Percentiles rank a stretch among this genome's conserved stretches.
Conservation (phyloP, 2,113 vertebrate genomes). For the Balaeniceps rex region DNA sequence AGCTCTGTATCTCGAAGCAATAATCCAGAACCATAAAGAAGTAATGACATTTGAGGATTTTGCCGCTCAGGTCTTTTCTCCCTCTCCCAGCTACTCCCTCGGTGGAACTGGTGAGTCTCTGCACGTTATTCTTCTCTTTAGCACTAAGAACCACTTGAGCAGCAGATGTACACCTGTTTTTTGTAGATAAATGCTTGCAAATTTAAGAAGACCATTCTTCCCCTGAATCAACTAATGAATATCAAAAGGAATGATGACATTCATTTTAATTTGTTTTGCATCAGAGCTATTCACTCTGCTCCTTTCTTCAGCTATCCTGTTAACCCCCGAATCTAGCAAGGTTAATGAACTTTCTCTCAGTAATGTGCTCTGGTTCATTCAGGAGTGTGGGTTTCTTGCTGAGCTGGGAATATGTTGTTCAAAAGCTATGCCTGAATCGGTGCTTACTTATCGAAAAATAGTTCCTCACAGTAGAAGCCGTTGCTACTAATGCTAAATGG, state of each 20-base stretch:
- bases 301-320: conserved; percentile 77
- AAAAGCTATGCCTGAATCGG: conserved; percentile 65
- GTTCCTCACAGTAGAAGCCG: conserved; percentile 70
- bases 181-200: conserved; percentile 81
- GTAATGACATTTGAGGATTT: conserved; percentile 98
- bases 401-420: conserved; percentile 72
- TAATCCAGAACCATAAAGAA: conserved; percentile 96
- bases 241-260: conserved; percentile 83
- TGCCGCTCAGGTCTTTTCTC: conserved; percentile 94
- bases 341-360: conserved; percentile 83
- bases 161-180: conserved; percentile 82
- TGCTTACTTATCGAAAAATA: conserved; percentile 76
- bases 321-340: conserved; percentile 74
- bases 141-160: conserved; percentile 54
- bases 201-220: conserved; percentile 73
- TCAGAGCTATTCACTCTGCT: conserved; percentile 72
- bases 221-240: conserved; percentile 82
- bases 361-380: conserved; percentile 71
- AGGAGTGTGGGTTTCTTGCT: conserved; percentile 72
- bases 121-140: conserved; percentile 42
- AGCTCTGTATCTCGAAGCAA: conserved; percentile 95
- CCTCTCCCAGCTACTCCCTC: conserved; percentile 87
- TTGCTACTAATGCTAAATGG: conserved; percentile 78
- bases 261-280: conserved; percentile 83
- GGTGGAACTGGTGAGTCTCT: conserved; percentile 89